These are phyloP conservation scores for Drosophila mercatorum DNA, from an alignment of 2,888 invertebrate genomes.

Conservation along the genomic window DNA sequence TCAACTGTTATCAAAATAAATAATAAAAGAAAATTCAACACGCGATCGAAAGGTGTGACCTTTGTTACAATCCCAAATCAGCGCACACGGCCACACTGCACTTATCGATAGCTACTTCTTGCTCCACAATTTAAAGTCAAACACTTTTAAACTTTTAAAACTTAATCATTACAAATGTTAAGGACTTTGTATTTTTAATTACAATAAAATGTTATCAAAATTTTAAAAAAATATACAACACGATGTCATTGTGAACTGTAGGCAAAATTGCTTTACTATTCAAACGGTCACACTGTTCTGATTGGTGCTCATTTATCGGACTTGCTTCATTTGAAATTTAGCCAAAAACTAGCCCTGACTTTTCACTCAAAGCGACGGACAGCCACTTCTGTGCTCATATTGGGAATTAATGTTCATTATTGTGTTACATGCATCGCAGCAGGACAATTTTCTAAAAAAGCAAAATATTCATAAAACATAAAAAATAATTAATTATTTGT, in stretches of 20 bases:
- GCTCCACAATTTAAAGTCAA: too few relatives aligned
- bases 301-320: conserved; percentile 13
- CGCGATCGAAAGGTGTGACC: conserved; percentile 6
- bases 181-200: background rate
- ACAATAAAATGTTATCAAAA: background rate
- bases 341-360: conserved; percentile 16
- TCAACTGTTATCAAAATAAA: conserved; percentile 2
- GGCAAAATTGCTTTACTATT: background rate
- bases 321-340: conserved; percentile 4
- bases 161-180: too few relatives aligned
- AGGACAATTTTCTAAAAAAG: conserved; percentile 13
- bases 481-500: conserved; percentile 5
- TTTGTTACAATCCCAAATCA: background rate
- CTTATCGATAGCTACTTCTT: conserved; percentile 20
- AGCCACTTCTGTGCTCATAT: background rate
- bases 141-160: too few relatives aligned
- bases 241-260: conserved; percentile 3
- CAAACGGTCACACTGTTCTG: conserved; percentile 5
- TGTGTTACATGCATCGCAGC: conserved; percentile 38
- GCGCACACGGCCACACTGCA: background rate
- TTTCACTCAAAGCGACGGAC: conserved; percentile 13
- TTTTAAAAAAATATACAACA: background rate
- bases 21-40: background rate
- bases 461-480: background rate
- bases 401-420: conserved; percentile 23